Conservation (phyloP, 2,888 invertebrate species). For the Pteria penguin region DNA sequence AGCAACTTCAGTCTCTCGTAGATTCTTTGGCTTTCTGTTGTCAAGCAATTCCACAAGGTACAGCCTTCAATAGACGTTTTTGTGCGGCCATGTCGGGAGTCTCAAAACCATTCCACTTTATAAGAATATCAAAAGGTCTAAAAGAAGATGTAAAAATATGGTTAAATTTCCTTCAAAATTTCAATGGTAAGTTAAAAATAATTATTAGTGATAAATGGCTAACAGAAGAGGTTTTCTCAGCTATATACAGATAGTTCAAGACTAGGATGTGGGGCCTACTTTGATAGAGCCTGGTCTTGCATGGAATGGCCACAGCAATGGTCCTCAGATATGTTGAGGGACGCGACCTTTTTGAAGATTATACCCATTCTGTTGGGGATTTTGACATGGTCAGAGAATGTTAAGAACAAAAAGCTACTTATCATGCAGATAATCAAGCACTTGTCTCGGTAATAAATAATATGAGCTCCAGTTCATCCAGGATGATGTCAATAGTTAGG, state of each 20-base stretch:
- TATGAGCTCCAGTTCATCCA: constrained; percentile 2
- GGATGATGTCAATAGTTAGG: constrained; percentile 11
- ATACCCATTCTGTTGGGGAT: background rate
- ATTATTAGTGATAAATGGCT: background rate
- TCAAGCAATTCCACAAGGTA: background rate
- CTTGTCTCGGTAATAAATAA: constrained; percentile 10
- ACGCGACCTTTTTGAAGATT: background rate
- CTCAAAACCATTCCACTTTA: constrained; percentile 1
- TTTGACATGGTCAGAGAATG: background rate
- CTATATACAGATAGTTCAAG: constrained; percentile 31
- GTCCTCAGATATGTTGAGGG: background rate
- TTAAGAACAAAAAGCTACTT: background rate
- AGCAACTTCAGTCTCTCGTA: background rate
- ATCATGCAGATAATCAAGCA: constrained; percentile 12
- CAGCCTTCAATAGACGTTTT: background rate
- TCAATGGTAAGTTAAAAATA: constrained; percentile 14
- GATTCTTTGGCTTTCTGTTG: background rate
- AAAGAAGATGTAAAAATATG: constrained; percentile 18
- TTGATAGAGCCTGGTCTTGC: constrained; percentile 12
- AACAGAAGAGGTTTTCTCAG: background rate
- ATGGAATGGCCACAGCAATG: constrained; percentile 18
- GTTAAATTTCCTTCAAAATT: constrained; percentile 17
- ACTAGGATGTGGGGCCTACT: constrained; percentile 7
- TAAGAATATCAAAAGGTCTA: constrained; percentile 7
- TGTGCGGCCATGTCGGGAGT: background rate